Evolutionary conservation across 2,888 invertebrate genomes (phyloP), one percentile per base, ranked within the genome.

Genomic region (Lordiphosa andalusiaca): DNA sequence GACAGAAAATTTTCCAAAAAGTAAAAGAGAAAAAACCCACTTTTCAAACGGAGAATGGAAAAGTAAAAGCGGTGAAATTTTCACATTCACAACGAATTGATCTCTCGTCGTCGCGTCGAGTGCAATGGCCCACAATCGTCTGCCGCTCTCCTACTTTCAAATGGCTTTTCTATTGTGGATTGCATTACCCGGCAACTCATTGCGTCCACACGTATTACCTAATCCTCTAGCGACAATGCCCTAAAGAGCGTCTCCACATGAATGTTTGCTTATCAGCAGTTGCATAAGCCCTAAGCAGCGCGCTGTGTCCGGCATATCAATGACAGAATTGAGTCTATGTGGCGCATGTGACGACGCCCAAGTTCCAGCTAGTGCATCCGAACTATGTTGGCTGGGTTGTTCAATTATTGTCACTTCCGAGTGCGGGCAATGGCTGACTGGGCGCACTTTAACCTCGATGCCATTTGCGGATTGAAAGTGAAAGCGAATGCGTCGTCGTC

Each of bases 11-110:
- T 69, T 66, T 57, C 62, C 61, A 53, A 56, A 53, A 59, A 41
- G 3, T 9, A 9, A 30, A 30, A 30, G 30, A 30, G 30, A 61
- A 53, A 69, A 59, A 68, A 33, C 30, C 44, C 48, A 59, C 48
- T 58, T 52, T 65, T 66, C 58, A 46, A 58, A 65, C 41, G 44
- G 59, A 44, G 68, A 54, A 69, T 59, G 59, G 56, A 76, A 77
- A 77, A 77, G 77, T 77, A 77, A 77, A 77, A 77, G 77, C 77
- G 84, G 77, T 76, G 77, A 77, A 77, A 77, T 81, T 83, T 77
- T 80, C 77, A 67, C 80, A 71, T 77, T 84, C 84, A 83, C 84
- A 80, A 63, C 53, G 71, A 60, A 70, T 73, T 66, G 82, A 81
- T 81, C 71, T 61, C 61, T 61, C 61, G 55, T 59, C 51, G 51